phyloP scores from a whole-genome alignment of 2,888 invertebrate genomes.

The Drosophila lutescens region DNA sequence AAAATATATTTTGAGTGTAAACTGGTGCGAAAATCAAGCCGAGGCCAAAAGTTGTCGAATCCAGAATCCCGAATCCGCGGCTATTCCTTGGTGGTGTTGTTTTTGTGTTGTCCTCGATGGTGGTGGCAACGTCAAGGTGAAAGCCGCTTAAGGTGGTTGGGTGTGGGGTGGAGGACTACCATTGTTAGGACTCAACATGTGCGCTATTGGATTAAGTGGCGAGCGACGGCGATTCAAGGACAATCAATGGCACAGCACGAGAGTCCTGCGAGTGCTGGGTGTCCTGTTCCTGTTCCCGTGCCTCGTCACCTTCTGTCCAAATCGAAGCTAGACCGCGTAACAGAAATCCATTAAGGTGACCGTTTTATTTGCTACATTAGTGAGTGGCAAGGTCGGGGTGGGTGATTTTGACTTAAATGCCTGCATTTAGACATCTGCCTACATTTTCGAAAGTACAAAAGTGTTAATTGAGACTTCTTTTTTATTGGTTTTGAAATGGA shows the following conservation, averaged over 20 bases:
- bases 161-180: slow-evolving; percentile 15
- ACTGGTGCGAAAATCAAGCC: slow-evolving; percentile 66
- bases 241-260: slow-evolving; percentile 82
- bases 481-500: slow-evolving; percentile 32
- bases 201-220: slow-evolving; percentile 54
- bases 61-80: slow-evolving; percentile 13
- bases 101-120: slow-evolving; percentile 29
- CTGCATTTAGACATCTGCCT: slow-evolving; percentile 81
- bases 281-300: slow-evolving; percentile 17
- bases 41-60: slow-evolving; percentile 26
- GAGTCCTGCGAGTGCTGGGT: slow-evolving; percentile 9
- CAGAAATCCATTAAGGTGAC: slow-evolving; percentile 79
- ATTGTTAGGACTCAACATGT: slow-evolving; percentile 68
- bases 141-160: slow-evolving; percentile 69
- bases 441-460: slow-evolving; percentile 66
- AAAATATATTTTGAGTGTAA: slow-evolving; percentile 5
- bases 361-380: slow-evolving; percentile 78
- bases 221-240: slow-evolving; percentile 65
- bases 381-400: slow-evolving; percentile 46
- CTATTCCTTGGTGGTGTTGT: slow-evolving; percentile 28
- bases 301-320: slow-evolving; percentile 75
- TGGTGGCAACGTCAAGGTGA: slow-evolving; percentile 69
- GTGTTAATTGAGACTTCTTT: slow-evolving; percentile 66
- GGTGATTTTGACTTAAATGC: slow-evolving; percentile 65
- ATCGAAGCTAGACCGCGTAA: slow-evolving; percentile 76